Evolutionary conservation across 2,113 vertebrate genomes (phyloP), one percentile per base, ranked within the genome.

Genomic region (Callorhinus ursinus): DNA sequence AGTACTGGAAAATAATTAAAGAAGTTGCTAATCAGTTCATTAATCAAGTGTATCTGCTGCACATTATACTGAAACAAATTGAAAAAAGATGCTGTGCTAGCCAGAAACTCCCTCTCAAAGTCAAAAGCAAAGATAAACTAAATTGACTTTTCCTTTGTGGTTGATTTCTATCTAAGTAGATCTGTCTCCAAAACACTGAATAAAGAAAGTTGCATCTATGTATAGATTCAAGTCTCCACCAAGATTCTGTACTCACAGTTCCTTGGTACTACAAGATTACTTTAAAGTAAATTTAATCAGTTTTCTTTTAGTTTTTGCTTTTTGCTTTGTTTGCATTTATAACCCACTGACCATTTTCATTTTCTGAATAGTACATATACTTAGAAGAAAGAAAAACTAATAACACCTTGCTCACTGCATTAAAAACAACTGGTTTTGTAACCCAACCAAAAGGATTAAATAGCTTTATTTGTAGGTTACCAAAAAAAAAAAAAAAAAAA

Each of bases 121-220:
- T 96, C 93, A 97, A 97, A 96, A 95, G 87, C 61, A 61, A 98
- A 97, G 97, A 97, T 98, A 97, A 98, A 94, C 96, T 90, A 94
- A 98, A 97, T 71, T 95, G 98, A 92, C 80, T 96, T 96, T 97
- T 94, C 83, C 93, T 93, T 96, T 96, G 80, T 93, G 55, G 96
- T 86, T 98, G 96, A 96, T 98, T 98, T 97, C 80, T 93, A 90
- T 97, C 95, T 97, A 77, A 69, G 53, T 82, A 84, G 89, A 94
- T 95, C 88, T 82, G 88, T 83, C 82, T 96, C 72, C 95, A 80
- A 97, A 98, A 93, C 22, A 77, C 51, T 15, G 11, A 95, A 53
- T 69, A 57, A 85, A 84, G 92, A 72, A 96, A 90, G 33, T 79
- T 90, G 26, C 13, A 59, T 71, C 74, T 80, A 24, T 94, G 33